Percentiles rank a stretch among this genome's conserved stretches.
Conservation (phyloP, 2,888 invertebrate species). For the Cheilosia pagana region DNA sequence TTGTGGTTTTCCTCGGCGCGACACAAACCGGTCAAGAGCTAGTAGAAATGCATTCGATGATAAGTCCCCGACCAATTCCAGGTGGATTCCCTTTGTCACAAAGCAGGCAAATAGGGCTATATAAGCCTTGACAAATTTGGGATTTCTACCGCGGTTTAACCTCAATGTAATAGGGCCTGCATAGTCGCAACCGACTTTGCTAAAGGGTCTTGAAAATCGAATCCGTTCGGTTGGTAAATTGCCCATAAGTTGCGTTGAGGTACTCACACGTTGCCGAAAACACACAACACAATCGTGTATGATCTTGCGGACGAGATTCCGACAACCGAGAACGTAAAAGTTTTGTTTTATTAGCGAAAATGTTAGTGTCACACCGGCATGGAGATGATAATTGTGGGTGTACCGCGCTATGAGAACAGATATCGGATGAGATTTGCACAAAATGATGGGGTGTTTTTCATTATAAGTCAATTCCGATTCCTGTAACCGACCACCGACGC, state of each 20-base stretch:
- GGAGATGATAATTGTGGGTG: constrained; percentile 8
- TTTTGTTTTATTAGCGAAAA: constrained; percentile 14
- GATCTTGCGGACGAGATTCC: constrained; percentile 12
- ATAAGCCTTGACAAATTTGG: not conserved
- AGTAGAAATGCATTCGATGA: constrained; percentile 4
- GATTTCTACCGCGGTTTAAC: not conserved
- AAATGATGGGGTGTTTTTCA: not conserved
- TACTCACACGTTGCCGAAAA: constrained; percentile 9
- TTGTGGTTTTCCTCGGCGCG: constrained; percentile 10
- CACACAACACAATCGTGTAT: constrained; percentile 24
- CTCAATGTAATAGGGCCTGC: constrained; percentile 1
- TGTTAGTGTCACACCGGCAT: constrained; percentile 16
- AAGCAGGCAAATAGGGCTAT: constrained; percentile 17
- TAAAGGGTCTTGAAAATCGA: not conserved
- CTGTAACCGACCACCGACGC: not conserved
- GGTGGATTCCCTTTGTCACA: not conserved
- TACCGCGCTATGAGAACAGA: not conserved
- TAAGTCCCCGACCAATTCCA: not conserved
- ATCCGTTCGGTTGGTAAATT: not conserved
- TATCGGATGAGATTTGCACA: not conserved
- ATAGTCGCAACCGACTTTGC: constrained; percentile 1
- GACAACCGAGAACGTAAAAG: constrained; percentile 11
- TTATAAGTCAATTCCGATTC: not conserved
- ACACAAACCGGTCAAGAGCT: constrained; percentile 17
- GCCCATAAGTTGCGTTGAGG: constrained; percentile 20